phyloP scores from a whole-genome alignment of 2,888 invertebrate species.

The Nephrocerus scutellatus region DNA sequence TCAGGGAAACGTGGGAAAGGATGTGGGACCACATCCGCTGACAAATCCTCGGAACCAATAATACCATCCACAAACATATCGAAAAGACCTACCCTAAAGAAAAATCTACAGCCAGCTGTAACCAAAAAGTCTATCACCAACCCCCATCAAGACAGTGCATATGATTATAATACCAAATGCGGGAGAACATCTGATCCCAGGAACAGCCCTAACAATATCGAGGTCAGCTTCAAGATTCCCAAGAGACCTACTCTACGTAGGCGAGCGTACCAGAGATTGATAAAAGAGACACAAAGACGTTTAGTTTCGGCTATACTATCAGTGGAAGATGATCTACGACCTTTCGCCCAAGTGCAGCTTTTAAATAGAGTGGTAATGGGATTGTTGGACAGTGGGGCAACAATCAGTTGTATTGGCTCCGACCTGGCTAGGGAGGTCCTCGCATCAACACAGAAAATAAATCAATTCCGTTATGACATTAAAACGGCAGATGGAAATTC shows the following conservation, averaged over 20 bases:
- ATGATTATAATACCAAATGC: no score
- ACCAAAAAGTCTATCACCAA: background rate
- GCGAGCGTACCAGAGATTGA: conserved; percentile 2
- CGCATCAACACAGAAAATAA: background rate
- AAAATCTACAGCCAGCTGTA: background rate
- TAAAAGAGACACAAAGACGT: background rate
- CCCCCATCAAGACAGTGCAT: no score
- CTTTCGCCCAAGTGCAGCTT: conserved; percentile 6
- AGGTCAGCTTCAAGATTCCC: background rate
- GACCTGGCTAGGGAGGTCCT: conserved; percentile 4
- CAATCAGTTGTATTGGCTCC: conserved; percentile 13
- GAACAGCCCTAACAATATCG: no score
- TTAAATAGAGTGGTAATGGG: background rate
- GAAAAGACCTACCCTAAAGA: background rate
- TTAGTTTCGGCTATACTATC: conserved; percentile 2
- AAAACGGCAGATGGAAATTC: conserved; percentile 14
- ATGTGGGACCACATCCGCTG: conserved; percentile 3
- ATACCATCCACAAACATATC: background rate
- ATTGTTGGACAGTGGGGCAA: conserved; percentile 15
- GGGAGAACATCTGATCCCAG: no score
- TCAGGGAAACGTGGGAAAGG: conserved; percentile 9
- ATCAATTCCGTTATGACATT: conserved; percentile 2
- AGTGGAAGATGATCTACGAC: conserved; percentile 12
- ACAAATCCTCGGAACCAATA: background rate
- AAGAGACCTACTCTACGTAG: background rate